Conservation (phyloP, 1,140 invertebrate species). For the Hyphantria cunea region DNA sequence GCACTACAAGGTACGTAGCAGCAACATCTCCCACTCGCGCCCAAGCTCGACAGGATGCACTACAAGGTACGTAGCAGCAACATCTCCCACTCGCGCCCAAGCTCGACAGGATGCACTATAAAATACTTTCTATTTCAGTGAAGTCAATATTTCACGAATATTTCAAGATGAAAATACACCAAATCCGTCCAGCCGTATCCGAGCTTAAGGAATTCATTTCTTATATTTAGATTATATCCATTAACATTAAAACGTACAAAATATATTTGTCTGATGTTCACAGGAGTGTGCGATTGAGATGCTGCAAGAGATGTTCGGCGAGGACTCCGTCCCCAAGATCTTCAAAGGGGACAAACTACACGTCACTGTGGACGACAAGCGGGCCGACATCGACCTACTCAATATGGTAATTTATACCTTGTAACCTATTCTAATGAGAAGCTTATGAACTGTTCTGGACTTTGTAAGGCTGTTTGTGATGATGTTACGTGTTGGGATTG, state of each 20-base stretch:
- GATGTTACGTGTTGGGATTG: no score
- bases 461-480: no score
- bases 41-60: slow-evolving; percentile 91
- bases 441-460: no score
- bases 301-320: slow-evolving; percentile 97
- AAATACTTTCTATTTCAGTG: slow-evolving; percentile 73
- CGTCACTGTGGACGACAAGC: slow-evolving; percentile 92
- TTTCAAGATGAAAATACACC: no score
- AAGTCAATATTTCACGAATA: no score
- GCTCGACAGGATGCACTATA: slow-evolving; percentile 93
- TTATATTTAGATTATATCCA: no score
- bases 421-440: no score
- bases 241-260: no score
- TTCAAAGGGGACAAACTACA: slow-evolving; percentile 95
- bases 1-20: slow-evolving; percentile 88
- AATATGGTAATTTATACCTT: slow-evolving; percentile 83
- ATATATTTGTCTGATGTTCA: no score
- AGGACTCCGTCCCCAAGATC: slow-evolving; percentile 96
- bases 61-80: slow-evolving; percentile 87
- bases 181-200: no score
- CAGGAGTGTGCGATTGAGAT: slow-evolving; percentile 96
- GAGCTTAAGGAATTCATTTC: no score
- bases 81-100: slow-evolving; percentile 84
- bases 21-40: slow-evolving; percentile 83
- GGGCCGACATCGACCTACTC: slow-evolving; percentile 92